phyloP scores from a whole-genome alignment of 2,113 vertebrate genomes.

The Gopherus flavomarginatus region DNA sequence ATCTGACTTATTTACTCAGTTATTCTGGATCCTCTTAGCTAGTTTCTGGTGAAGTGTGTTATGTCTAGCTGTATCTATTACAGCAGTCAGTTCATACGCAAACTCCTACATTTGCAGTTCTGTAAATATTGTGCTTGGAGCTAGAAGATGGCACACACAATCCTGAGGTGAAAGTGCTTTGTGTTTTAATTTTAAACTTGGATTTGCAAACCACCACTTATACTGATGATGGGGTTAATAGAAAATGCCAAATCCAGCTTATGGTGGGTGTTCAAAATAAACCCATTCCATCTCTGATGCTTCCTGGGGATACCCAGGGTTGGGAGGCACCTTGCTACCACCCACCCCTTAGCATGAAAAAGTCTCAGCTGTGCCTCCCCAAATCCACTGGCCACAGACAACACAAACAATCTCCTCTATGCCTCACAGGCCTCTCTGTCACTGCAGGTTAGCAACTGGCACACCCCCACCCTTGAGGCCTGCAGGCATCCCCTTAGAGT shows the following conservation, averaged over 20 bases:
- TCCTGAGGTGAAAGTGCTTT: neutral
- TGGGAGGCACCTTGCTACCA: neutral
- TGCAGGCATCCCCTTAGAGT: neutral
- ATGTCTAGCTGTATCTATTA: rapidly evolving
- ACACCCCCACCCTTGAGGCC: neutral
- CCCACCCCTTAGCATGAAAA: neutral
- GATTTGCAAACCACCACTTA: neutral
- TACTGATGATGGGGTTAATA: neutral
- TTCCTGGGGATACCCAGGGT: neutral
- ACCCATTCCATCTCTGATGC: neutral
- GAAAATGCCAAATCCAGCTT: neutral
- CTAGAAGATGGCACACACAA: neutral
- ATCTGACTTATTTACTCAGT: neutral
- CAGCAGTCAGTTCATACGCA: no score
- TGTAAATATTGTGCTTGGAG: neutral
- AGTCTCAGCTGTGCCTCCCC: neutral
- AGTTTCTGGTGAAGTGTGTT: neutral
- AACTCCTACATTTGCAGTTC: neutral
- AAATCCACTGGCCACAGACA: neutral
- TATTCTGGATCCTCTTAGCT: rapidly evolving
- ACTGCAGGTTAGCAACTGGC: neutral
- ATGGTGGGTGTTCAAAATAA: neutral
- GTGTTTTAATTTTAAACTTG: neutral
- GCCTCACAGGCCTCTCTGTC: neutral
- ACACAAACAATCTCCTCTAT: neutral